phyloP scores from a whole-genome alignment of 2,797 vertebrate species.

The Antennarius maculatus region DNA sequence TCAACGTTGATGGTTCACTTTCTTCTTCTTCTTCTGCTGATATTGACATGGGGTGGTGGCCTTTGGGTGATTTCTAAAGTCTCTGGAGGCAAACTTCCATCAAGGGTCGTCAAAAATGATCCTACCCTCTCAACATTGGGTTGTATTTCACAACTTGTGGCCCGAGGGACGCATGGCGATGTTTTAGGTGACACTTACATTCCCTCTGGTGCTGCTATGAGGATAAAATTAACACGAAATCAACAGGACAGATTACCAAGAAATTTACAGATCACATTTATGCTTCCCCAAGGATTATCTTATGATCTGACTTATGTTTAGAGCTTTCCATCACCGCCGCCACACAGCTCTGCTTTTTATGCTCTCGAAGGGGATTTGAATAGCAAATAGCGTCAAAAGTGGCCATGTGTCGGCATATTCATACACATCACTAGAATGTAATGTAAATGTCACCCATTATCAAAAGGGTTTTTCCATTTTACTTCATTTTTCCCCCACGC shows the following conservation, averaged over 20 bases:
- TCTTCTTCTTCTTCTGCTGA: too few relatives aligned
- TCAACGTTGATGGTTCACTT: too few relatives aligned
- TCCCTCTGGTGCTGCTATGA: not conserved
- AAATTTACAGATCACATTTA: not conserved
- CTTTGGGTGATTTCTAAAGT: too few relatives aligned
- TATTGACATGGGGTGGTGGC: too few relatives aligned
- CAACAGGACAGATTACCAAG: too few relatives aligned
- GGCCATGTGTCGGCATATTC: not conserved
- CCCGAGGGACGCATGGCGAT: too few relatives aligned
- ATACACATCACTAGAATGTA: slow-evolving; percentile 3
- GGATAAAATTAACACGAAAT: not conserved
- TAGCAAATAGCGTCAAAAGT: slow-evolving; percentile 9
- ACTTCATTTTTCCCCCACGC: too few relatives aligned
- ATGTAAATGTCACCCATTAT: slow-evolving; percentile 1
- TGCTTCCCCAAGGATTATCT: not conserved
- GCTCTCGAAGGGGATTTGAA: slow-evolving; percentile 3
- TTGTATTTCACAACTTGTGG: too few relatives aligned
- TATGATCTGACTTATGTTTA: too few relatives aligned
- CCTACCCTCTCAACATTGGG: too few relatives aligned
- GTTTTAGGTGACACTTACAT: not conserved
- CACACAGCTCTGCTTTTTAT: slow-evolving; percentile 14
- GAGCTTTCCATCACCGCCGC: not conserved
- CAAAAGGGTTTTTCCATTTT: not conserved
- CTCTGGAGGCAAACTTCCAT: too few relatives aligned
- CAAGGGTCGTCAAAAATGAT: too few relatives aligned